Percentiles rank a stretch among this genome's conserved stretches.
Evolutionary conservation across 2,797 vertebrate genomes (phyloP).

Genomic region (Malacoraja senta): DNA sequence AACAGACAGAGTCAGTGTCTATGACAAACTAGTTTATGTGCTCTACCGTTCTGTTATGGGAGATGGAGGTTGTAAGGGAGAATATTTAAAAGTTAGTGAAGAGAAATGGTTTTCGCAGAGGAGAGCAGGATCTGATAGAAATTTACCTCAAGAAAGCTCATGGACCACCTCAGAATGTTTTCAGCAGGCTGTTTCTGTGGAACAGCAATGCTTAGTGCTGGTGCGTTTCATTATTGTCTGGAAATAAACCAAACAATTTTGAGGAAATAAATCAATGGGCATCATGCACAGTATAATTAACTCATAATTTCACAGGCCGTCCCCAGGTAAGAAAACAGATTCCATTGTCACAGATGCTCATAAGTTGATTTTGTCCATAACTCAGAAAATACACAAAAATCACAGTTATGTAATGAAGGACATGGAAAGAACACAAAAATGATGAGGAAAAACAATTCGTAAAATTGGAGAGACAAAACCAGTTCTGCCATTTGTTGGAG

Average conservation of each 20-base stretch:
- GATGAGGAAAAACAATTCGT: too few species aligned
- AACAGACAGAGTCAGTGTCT: neutral
- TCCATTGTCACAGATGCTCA: too few species aligned
- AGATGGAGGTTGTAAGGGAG: neutral
- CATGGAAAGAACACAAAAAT: too few species aligned
- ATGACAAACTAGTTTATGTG: neutral
- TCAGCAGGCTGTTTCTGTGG: neutral
- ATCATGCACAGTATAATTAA: neutral
- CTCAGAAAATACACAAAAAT: too few species aligned
- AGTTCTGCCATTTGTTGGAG: too few species aligned
- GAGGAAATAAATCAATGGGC: neutral
- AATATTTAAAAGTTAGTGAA: neutral
- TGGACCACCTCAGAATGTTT: neutral
- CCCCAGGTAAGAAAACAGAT: too few species aligned
- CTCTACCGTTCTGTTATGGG: neutral
- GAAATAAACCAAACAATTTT: neutral
- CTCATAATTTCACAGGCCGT: neutral
- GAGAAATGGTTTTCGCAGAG: neutral
- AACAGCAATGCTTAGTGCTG: neutral
- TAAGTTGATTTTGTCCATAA: too few species aligned
- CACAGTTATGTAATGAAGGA: too few species aligned
- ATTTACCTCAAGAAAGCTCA: neutral
- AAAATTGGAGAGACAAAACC: too few species aligned
- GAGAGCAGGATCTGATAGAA: neutral
- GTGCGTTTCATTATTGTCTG: neutral